A percentile compares a stretch with the other conserved stretches of the same genome.
These are phyloP conservation scores for Chlorops oryzae DNA, from an alignment of 1,140 invertebrate species.

Conservation along the genomic window DNA sequence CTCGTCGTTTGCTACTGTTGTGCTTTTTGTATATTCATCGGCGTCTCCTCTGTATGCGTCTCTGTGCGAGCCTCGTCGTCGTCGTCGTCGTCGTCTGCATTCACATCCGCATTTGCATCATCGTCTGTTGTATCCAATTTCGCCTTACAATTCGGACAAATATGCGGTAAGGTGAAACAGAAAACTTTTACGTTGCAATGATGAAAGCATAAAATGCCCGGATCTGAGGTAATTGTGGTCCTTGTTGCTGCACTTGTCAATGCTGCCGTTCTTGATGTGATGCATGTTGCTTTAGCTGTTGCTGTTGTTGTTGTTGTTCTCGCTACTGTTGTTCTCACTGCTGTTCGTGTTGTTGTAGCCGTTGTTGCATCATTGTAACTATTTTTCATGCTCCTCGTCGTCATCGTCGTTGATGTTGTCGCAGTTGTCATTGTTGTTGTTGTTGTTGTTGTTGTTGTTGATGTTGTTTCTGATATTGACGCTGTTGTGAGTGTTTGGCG, in stretches of 20 bases:
- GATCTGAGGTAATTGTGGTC: constrained; percentile 54
- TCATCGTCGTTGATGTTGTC: neutral
- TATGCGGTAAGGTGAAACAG: constrained; percentile 64
- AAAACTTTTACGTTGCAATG: constrained; percentile 74
- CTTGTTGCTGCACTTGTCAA: constrained; percentile 24
- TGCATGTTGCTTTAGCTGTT: no score
- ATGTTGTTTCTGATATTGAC: neutral
- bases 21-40: neutral
- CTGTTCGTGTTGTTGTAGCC: neutral
- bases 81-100: neutral
- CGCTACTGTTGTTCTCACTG: neutral
- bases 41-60: constrained; percentile 4
- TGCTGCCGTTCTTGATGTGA: constrained; percentile 9
- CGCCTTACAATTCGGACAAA: constrained; percentile 63
- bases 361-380: no score
- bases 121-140: constrained; percentile 46
- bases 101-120: neutral
- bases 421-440: constrained; percentile 6
- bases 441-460: constrained; percentile 8
- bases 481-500: neutral
- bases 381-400: neutral
- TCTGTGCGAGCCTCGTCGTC: constrained; percentile 23
- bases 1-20: neutral
- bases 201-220: constrained; percentile 74
- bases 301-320: constrained; percentile 1